phyloP scores from a whole-genome alignment of 53 echinoderm and acorn worm genomes.

The Echinarachnius parma region DNA sequence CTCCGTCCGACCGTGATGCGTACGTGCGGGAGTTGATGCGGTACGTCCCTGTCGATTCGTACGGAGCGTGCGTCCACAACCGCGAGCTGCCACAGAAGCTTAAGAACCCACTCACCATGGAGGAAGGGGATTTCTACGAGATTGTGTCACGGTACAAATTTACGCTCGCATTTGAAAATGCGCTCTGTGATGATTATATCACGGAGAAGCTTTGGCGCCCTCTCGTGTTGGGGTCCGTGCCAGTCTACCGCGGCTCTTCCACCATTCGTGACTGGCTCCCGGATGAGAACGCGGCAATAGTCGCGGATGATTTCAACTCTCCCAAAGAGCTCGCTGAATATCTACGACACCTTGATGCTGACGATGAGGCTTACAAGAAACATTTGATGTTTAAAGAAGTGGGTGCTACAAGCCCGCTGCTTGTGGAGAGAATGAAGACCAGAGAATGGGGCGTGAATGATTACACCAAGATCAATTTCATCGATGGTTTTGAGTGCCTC shows the following conservation, averaged over 20 bases:
- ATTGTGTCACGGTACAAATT: conserved; percentile 86
- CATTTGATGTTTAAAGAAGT: conserved; percentile 64
- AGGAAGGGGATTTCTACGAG: conserved; percentile 54
- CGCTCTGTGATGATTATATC: conserved; percentile 92
- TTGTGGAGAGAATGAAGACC: conserved; percentile 48
- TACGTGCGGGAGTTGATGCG: conserved; percentile 86
- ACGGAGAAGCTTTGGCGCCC: conserved; percentile 98
- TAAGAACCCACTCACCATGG: conserved; percentile 71
- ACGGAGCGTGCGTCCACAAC: conserved; percentile 87
- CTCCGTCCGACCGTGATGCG: conserved; percentile 85
- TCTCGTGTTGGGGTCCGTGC: conserved; percentile 79
- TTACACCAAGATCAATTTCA: conserved; percentile 63
- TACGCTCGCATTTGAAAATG: conserved; percentile 92
- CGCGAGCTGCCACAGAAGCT: conserved; percentile 68
- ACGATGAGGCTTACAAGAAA: conserved; percentile 70
- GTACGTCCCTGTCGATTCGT: conserved; percentile 78
- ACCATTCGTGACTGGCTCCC: conserved; percentile 91
- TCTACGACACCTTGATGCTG: conserved; percentile 42
- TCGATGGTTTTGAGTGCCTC: conserved; percentile 88
- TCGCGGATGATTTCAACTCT: conserved; percentile 64
- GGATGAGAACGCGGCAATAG: conserved; percentile 67
- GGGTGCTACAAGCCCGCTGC: conserved; percentile 64
- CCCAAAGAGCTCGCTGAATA: conserved; percentile 73
- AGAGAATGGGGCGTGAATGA: conserved; percentile 93
- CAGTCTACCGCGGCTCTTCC: conserved; percentile 81